Evolutionary conservation across 2,797 vertebrate species (phyloP), one percentile per base, ranked within the genome.

Genomic region (Distichodus sexfasciatus): DNA sequence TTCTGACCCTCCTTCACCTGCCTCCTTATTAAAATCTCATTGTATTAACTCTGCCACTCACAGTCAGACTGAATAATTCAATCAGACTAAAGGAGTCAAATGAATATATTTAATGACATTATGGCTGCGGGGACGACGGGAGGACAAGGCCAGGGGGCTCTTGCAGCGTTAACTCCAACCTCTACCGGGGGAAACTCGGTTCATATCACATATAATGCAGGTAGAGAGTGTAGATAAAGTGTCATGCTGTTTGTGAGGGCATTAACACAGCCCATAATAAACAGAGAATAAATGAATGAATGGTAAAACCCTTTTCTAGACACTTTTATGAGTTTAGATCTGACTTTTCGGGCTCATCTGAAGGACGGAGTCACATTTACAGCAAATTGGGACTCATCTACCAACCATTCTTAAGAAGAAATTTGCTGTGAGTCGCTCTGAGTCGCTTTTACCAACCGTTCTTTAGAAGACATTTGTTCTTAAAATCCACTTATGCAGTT

Each of bases 21-120:
- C 79, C 77, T 75, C 82, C 87, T 89, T 89, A 89, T 91, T 90
- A 89, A 90, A 91, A 91, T 89, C 89, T 82, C 84, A 88, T 86
- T 80, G 85, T 81, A 89, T 88, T 90, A 90, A 87, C 87, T 87
- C 86, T 87, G 80, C 74, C 66, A 80, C 84, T 86, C 83, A 81
- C 76, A 75, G 76, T 84, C 84, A 84, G 80, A 79, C 84, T 89
- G 85, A 90, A 89, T 88, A 88, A 90, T 89, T 89, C 80, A 90
- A 89, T 87, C 84, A 82, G 85, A 88, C 84, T 84, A 86, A 88
- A 88, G 81, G 79, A 86, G 84, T 87, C 82, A 85, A 87, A 90
- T 88, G 84, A 88, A 90, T 86, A 87, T 85, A 85, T 88, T 78
- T 88, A 88, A 90, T 88, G 86, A 83, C 85, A 86, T 87, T 86